A percentile compares a stretch with the other conserved stretches of the same genome.
Evolutionary conservation across 2,797 vertebrate species (phyloP).

Genomic region (Lithobates pipiens): DNA sequence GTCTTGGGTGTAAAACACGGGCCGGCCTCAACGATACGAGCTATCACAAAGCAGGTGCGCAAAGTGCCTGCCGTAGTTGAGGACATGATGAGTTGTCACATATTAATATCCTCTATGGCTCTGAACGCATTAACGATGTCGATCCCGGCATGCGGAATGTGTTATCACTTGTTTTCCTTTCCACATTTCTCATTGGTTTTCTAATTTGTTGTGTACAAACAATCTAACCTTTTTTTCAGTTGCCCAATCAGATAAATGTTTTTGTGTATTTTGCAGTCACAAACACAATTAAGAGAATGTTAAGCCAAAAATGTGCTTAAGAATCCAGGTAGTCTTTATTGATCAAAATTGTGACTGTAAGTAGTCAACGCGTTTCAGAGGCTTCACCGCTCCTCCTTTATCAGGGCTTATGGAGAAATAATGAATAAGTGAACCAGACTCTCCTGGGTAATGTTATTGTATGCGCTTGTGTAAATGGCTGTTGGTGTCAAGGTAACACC

Average conservation of each 20-base stretch:
- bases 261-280: neutral
- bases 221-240: neutral
- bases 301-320: too few species aligned
- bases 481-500: too few species aligned
- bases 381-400: too few species aligned
- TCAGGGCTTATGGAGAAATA: too few species aligned
- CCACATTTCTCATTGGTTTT: neutral
- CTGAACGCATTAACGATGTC: constrained; percentile 1
- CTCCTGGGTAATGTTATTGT: too few species aligned
- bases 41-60: constrained; percentile 39
- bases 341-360: too few species aligned
- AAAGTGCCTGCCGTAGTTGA: constrained; percentile 36
- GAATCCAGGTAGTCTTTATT: too few species aligned
- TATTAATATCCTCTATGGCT: constrained; percentile 8
- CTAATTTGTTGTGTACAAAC: neutral
- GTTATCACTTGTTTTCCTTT: neutral
- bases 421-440: too few species aligned
- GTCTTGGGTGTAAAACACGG: constrained; percentile 36
- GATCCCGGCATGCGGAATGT: neutral
- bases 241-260: neutral
- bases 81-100: constrained; percentile 35
- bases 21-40: constrained; percentile 43
- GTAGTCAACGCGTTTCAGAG: too few species aligned
- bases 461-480: too few species aligned
- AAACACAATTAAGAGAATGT: too few species aligned